phyloP scores from a whole-genome alignment of 1,140 invertebrate species.

The Monochamus saltuarius region DNA sequence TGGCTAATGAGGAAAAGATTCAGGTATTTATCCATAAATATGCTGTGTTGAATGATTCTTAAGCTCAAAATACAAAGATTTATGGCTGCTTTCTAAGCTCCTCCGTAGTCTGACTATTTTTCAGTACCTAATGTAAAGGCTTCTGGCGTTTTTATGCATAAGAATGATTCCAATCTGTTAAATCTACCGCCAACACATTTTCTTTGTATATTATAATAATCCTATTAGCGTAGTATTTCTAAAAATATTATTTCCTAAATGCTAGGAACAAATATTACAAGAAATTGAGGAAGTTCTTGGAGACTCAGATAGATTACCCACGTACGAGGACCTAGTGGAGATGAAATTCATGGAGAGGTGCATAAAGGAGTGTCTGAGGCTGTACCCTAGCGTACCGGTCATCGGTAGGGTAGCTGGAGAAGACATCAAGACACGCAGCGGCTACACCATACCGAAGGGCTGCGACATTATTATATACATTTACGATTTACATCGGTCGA shows the following conservation, averaged over 20 bases:
- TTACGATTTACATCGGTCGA: conserved; percentile 18
- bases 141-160: too few relatives aligned
- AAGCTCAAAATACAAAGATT: too few relatives aligned
- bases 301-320: conserved; percentile 51
- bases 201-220: too few relatives aligned
- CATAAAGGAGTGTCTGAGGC: conserved; percentile 64
- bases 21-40: conserved; percentile 40
- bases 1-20: conserved; percentile 56
- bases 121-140: too few relatives aligned
- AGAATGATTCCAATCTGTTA: too few relatives aligned
- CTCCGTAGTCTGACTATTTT: too few relatives aligned
- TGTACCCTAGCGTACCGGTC: conserved; percentile 70
- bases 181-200: too few relatives aligned
- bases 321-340: conserved; percentile 63
- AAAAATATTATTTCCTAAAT: background rate
- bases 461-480: background rate
- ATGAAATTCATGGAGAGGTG: conserved; percentile 72
- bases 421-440: conserved; percentile 52
- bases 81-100: too few relatives aligned
- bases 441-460: conserved; percentile 26
- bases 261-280: conserved; percentile 61
- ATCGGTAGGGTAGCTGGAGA: conserved; percentile 60
- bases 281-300: conserved; percentile 67
- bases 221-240: too few relatives aligned
- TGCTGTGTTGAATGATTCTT: too few relatives aligned